A percentile compares a stretch with the other conserved stretches of the same genome.
Conservation (phyloP, 2,888 invertebrate species). For the Scotopteryx bipunctaria region DNA sequence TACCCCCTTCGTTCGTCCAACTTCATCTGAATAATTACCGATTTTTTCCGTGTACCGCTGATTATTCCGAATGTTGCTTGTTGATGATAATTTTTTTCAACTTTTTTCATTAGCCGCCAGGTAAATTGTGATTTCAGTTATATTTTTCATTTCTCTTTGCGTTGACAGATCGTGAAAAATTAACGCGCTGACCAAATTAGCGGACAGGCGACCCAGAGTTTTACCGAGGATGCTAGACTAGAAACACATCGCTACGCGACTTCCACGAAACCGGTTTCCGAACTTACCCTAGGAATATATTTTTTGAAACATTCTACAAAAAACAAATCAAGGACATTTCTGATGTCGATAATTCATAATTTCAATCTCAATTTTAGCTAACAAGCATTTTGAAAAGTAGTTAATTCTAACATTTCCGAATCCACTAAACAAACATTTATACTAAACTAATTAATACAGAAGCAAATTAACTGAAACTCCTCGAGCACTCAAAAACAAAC, state of each 20-base stretch:
- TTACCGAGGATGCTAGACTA: background rate
- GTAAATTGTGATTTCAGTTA: constrained; percentile 55
- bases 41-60: constrained; percentile 83
- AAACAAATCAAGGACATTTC: too few relatives aligned
- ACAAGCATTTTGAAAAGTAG: background rate
- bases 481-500: constrained; percentile 28
- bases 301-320: too few relatives aligned
- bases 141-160: constrained; percentile 45
- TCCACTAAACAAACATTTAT: constrained; percentile 15
- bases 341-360: too few relatives aligned
- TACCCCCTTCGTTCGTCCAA: constrained; percentile 81
- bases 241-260: background rate
- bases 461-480: constrained; percentile 32
- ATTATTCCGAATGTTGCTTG: constrained; percentile 83
- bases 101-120: constrained; percentile 72
- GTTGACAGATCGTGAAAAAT: constrained; percentile 31
- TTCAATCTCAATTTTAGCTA: too few relatives aligned
- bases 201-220: background rate
- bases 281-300: background rate
- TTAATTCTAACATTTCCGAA: constrained; percentile 2
- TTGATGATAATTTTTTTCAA: constrained; percentile 78
- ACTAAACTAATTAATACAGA: constrained; percentile 19
- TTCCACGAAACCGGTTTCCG: background rate
- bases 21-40: constrained; percentile 84
- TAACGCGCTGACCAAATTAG: constrained; percentile 23